These are phyloP conservation scores for Leptinotarsa undecemlineata DNA, from an alignment of 1,140 invertebrate species.

Conservation along the genomic window DNA sequence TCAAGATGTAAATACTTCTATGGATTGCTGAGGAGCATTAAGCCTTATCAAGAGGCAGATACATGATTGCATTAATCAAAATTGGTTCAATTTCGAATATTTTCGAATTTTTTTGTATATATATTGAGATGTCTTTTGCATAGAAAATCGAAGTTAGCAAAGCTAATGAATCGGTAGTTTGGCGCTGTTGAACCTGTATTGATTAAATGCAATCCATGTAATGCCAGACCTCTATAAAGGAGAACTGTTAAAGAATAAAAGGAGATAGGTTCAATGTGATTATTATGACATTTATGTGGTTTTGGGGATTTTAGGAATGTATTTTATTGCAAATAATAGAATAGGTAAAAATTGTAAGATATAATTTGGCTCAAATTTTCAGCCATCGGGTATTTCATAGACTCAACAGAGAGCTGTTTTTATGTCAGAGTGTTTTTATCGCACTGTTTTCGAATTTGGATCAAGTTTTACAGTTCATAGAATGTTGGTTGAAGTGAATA, in stretches of 20 bases:
- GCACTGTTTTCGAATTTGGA: conserved; percentile 14
- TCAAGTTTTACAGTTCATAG: conserved; percentile 12
- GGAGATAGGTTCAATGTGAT: conserved; percentile 41
- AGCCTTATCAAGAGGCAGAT: conserved; percentile 35
- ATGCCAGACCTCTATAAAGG: background rate
- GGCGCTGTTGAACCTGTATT: too few relatives aligned
- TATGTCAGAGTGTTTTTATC: conserved; percentile 30
- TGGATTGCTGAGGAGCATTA: conserved; percentile 47
- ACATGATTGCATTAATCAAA: too few relatives aligned
- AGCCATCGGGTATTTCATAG: conserved; percentile 9
- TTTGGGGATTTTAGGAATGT: conserved; percentile 35
- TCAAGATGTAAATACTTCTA: conserved; percentile 48
- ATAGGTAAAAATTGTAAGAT: conserved; percentile 37
- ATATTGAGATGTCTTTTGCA: too few relatives aligned
- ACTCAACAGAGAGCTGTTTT: conserved; percentile 25
- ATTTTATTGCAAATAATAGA: conserved; percentile 33
- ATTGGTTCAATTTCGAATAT: too few relatives aligned
- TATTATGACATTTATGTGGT: conserved; percentile 36
- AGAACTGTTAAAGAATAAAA: conserved; percentile 1
- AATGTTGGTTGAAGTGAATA: conserved; percentile 5
- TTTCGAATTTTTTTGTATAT: too few relatives aligned
- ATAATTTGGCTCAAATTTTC: conserved; percentile 26
- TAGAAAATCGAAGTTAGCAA: background rate
- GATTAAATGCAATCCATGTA: too few relatives aligned
- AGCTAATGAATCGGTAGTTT: background rate